These are phyloP conservation scores for Pangasianodon hypophthalmus DNA, from an alignment of 2,113 vertebrate genomes.

Conservation along the genomic window DNA sequence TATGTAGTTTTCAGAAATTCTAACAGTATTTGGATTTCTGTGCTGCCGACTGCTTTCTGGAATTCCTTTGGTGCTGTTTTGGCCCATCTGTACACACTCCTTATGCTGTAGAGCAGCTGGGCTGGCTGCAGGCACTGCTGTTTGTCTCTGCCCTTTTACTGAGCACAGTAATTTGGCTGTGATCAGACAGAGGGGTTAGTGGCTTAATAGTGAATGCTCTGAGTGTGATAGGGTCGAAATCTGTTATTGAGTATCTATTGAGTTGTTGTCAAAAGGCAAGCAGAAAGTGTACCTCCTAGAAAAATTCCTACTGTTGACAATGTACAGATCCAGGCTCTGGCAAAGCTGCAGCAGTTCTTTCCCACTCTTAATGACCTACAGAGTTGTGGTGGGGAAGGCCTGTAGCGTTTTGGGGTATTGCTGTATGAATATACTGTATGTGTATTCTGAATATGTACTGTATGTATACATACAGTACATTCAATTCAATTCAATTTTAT, in stretches of 20 bases:
- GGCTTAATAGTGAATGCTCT: background rate
- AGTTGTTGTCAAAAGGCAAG: background rate
- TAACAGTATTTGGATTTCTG: background rate
- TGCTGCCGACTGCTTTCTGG: background rate
- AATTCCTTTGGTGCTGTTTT: background rate
- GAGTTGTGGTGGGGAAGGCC: background rate
- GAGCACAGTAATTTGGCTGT: background rate
- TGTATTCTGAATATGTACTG: no score
- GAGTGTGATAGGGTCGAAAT: background rate
- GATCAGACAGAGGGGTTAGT: background rate
- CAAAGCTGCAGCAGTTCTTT: background rate
- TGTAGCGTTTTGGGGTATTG: background rate
- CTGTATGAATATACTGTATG: background rate
- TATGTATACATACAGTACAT: no score
- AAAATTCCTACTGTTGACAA: background rate
- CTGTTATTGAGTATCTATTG: background rate
- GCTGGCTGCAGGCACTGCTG: background rate
- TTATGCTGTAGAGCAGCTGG: constrained; percentile 12
- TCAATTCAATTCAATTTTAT: no score
- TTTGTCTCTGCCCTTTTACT: constrained; percentile 3
- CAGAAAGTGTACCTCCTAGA: background rate
- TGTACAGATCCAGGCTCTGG: background rate
- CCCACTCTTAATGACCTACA: background rate
- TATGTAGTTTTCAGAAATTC: background rate
- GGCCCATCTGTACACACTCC: background rate